Evolutionary conservation across 2,888 invertebrate genomes (phyloP).

Genomic region (Neocrepidodera transversa): DNA sequence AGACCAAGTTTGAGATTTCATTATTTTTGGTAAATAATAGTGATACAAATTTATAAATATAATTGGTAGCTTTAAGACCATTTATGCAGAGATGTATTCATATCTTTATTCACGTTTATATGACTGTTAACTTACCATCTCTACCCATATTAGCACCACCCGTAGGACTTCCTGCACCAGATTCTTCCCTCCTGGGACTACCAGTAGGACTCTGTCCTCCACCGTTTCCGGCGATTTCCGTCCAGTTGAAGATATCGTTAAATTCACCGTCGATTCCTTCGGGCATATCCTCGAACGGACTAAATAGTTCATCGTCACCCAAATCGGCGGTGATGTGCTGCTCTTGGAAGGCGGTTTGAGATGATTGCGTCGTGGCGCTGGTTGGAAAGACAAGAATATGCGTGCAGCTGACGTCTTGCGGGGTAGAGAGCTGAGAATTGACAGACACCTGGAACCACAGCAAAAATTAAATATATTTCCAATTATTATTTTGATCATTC

Average conservation of each 20-base stretch:
- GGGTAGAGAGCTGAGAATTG: conserved; percentile 91
- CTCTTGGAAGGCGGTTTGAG: conserved; percentile 73
- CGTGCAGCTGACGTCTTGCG: conserved; percentile 95
- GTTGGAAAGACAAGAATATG: conserved; percentile 99
- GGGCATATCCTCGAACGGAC: conserved; percentile 61
- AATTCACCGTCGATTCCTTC: conserved; percentile 71
- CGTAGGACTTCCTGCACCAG: conserved; percentile 63
- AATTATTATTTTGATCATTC: neutral
- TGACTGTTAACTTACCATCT: conserved; percentile 45
- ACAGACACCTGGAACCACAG: conserved; percentile 67
- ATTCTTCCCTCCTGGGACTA: conserved; percentile 45
- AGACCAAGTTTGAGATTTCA: too few species aligned
- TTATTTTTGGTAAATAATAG: too few species aligned
- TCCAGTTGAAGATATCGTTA: conserved; percentile 80
- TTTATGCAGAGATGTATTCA: too few species aligned
- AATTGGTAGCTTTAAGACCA: too few species aligned
- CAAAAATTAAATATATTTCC: neutral
- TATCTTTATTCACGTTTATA: too few species aligned
- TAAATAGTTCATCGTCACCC: conserved; percentile 72
- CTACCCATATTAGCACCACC: conserved; percentile 57
- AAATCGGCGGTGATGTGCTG: conserved; percentile 72
- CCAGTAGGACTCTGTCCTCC: conserved; percentile 66
- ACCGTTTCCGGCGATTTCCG: conserved; percentile 63
- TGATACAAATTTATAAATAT: too few species aligned
- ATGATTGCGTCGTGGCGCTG: conserved; percentile 89